Percentiles rank a stretch among this genome's conserved stretches.
These are phyloP conservation scores for Leucophenga varia DNA, from an alignment of 1,140 invertebrate genomes.

Conservation along the genomic window DNA sequence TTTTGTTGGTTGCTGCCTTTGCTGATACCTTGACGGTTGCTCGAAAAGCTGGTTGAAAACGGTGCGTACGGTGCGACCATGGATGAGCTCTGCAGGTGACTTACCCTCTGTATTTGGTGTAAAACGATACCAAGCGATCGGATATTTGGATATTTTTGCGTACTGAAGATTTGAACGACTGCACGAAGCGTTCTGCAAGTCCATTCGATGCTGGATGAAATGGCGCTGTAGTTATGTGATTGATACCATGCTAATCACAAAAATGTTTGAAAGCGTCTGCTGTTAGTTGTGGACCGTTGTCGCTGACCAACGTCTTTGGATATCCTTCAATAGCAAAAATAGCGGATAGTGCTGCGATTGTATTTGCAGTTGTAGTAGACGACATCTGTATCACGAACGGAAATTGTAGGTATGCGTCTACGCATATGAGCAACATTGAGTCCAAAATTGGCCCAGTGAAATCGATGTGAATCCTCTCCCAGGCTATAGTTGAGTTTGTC, in stretches of 20 bases:
- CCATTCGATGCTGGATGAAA: slow-evolving; percentile 41
- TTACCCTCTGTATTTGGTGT: slow-evolving; percentile 4
- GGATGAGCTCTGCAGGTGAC: slow-evolving; percentile 6
- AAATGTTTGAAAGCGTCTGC: slow-evolving; percentile 10
- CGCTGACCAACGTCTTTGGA: slow-evolving; percentile 31
- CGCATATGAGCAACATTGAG: slow-evolving; percentile 16
- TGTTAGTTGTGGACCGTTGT: slow-evolving; percentile 30
- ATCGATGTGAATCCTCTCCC: slow-evolving; percentile 12
- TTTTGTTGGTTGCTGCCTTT: background rate
- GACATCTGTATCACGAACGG: slow-evolving; percentile 13
- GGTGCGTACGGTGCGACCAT: slow-evolving; percentile 8
- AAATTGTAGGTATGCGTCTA: slow-evolving; percentile 21
- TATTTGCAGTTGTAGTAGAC: slow-evolving; percentile 11
- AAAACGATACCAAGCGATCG: slow-evolving; percentile 10
- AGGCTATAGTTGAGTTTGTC: slow-evolving; percentile 8
- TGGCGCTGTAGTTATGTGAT: slow-evolving; percentile 19
- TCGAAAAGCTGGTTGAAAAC: slow-evolving; percentile 9
- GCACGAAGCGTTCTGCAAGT: slow-evolving; percentile 32
- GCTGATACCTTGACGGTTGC: background rate
- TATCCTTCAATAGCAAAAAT: slow-evolving; percentile 31
- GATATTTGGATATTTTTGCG: slow-evolving; percentile 5
- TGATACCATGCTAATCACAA: slow-evolving; percentile 20
- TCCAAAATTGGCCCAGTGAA: slow-evolving; percentile 6
- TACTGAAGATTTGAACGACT: slow-evolving; percentile 8
- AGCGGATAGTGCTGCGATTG: slow-evolving; percentile 11